A percentile compares a stretch with the other conserved stretches of the same genome.
Evolutionary conservation across 2,797 vertebrate species (phyloP).

Genomic region (Pteropus rufus): DNA sequence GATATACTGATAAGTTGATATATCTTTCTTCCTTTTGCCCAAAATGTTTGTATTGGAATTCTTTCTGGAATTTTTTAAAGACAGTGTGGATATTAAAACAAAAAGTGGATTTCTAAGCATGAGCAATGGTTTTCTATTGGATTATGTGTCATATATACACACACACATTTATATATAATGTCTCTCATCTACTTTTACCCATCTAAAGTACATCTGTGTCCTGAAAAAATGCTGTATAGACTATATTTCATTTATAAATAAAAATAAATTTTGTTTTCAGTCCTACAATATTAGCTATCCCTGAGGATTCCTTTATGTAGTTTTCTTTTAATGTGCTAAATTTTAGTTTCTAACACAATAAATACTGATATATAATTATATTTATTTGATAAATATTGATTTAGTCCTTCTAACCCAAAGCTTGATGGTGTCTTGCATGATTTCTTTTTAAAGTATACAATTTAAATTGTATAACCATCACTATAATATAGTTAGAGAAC

Average conservation of each 20-base stretch:
- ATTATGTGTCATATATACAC: background rate
- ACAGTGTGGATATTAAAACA: background rate
- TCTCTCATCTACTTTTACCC: background rate
- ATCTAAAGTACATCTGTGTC: background rate
- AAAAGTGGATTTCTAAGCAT: background rate
- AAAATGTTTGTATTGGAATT: background rate
- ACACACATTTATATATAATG: too few relatives aligned
- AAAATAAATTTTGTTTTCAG: background rate
- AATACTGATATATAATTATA: background rate
- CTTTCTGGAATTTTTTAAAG: background rate
- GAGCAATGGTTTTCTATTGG: background rate
- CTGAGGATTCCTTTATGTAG: background rate
- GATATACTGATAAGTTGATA: background rate
- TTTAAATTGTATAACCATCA: background rate
- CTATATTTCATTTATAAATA: background rate
- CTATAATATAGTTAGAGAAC: background rate
- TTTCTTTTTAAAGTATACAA: background rate
- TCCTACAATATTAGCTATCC: background rate
- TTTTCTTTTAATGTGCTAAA: background rate
- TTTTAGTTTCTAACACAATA: constrained; percentile 1
- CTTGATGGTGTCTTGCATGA: background rate
- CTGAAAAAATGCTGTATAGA: background rate
- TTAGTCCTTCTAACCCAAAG: background rate
- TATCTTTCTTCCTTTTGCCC: background rate
- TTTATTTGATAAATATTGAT: background rate